phyloP scores from a whole-genome alignment of 2,797 vertebrate species.

The Ctenosaura bakeri region DNA sequence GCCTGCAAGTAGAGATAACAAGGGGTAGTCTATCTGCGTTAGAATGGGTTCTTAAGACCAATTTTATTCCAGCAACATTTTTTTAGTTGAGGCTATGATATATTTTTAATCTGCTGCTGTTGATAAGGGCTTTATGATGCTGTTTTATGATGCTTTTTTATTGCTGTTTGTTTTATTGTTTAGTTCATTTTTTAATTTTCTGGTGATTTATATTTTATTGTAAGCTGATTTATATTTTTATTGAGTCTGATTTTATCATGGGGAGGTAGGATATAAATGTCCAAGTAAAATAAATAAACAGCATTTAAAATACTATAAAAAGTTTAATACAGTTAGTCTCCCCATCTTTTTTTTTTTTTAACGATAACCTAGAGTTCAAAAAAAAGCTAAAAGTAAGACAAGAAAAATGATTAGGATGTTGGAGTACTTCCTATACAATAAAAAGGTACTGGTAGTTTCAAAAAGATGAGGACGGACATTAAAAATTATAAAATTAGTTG shows the following conservation, averaged over 20 bases:
- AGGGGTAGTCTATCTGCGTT: background rate
- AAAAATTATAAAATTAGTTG: background rate
- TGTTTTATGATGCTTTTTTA: background rate
- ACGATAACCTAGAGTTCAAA: background rate
- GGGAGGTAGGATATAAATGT: background rate
- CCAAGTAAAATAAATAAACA: background rate
- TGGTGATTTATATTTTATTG: slow-evolving; percentile 1
- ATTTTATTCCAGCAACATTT: background rate
- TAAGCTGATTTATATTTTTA: background rate
- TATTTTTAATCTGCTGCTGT: background rate
- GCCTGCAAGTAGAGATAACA: background rate
- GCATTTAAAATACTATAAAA: background rate
- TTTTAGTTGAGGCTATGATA: background rate
- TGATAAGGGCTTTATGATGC: background rate
- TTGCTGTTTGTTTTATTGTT: background rate
- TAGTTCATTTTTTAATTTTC: background rate
- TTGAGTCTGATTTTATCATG: background rate
- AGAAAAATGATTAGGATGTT: background rate
- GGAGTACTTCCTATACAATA: background rate
- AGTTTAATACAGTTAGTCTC: background rate
- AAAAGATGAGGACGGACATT: too few relatives aligned
- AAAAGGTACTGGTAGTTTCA: background rate
- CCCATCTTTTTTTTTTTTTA: background rate
- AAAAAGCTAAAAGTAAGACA: background rate
- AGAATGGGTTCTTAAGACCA: background rate